Percentiles rank a stretch among this genome's conserved stretches.
These are phyloP conservation scores for Drosophila melanocephala DNA, from an alignment of 2,888 invertebrate genomes.

Conservation along the genomic window DNA sequence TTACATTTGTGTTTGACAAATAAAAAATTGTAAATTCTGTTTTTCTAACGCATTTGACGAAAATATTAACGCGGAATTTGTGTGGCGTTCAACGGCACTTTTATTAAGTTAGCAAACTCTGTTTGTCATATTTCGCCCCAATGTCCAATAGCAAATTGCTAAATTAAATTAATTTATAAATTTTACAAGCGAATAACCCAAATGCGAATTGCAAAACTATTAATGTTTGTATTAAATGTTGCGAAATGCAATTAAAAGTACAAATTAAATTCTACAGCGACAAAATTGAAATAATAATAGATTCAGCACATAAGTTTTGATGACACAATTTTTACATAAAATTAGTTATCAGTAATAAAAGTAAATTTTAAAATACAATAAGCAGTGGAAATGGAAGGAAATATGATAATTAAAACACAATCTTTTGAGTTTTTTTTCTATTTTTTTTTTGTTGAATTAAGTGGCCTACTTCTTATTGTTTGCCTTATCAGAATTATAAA, in stretches of 20 bases:
- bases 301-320: not conserved
- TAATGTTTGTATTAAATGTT: constrained; percentile 14
- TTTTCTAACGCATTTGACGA: constrained; percentile 17
- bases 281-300: constrained; percentile 5
- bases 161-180: constrained; percentile 61
- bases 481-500: constrained; percentile 22
- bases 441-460: not conserved
- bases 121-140: not conserved
- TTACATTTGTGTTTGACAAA: constrained; percentile 24
- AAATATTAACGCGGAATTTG: constrained; percentile 24
- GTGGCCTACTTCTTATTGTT: not conserved
- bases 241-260: constrained; percentile 19
- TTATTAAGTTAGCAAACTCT: constrained; percentile 23
- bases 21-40: constrained; percentile 7
- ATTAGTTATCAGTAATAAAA: not conserved
- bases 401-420: not conserved
- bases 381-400: not conserved
- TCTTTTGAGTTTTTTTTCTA: not conserved
- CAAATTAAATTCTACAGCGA: not conserved
- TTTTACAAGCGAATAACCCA: constrained; percentile 12
- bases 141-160: constrained; percentile 17
- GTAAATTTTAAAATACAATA: not conserved
- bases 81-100: constrained; percentile 34
- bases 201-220: constrained; percentile 25
- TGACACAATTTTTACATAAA: not conserved